Percentiles rank a stretch among this genome's conserved stretches.
phyloP scores from a whole-genome alignment of 2,797 vertebrate species.

The Graptemys geographica region DNA sequence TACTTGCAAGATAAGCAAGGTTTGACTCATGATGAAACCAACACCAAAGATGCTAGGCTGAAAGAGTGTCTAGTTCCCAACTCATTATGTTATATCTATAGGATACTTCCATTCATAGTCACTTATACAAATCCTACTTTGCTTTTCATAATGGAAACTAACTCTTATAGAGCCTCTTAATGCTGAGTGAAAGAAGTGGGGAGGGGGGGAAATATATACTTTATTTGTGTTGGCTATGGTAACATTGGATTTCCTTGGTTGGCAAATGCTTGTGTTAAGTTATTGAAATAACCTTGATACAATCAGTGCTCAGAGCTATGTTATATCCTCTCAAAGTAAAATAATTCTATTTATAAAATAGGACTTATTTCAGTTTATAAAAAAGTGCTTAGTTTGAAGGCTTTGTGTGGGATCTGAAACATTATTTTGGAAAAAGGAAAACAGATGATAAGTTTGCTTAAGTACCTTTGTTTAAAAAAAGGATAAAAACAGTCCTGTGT shows the following conservation, averaged over 20 bases:
- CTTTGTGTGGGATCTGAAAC: constrained; percentile 73
- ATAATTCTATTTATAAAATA: constrained; percentile 74
- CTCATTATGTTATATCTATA: constrained; percentile 11
- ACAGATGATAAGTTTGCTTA: constrained; percentile 78
- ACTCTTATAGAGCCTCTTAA: not conserved
- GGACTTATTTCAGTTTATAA: constrained; percentile 68
- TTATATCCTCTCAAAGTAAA: constrained; percentile 62
- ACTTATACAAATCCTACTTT: not conserved
- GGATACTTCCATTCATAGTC: not conserved
- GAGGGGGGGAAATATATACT: not conserved
- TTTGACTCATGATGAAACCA: constrained; percentile 9
- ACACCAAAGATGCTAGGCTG: not conserved
- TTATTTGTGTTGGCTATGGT: constrained; percentile 60
- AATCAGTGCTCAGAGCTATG: constrained; percentile 57
- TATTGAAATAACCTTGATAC: constrained; percentile 66
- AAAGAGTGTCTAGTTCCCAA: constrained; percentile 40
- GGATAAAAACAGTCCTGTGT: constrained; percentile 77
- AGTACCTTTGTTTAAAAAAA: constrained; percentile 76
- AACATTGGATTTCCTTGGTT: constrained; percentile 54
- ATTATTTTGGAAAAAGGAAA: constrained; percentile 80
- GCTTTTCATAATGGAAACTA: constrained; percentile 38
- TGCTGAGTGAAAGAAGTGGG: not conserved
- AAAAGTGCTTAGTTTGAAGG: constrained; percentile 73
- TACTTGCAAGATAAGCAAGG: constrained; percentile 4
- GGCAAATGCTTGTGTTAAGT: constrained; percentile 54